A percentile compares a stretch with the other conserved stretches of the same genome.
Conservation (phyloP, 2,797 vertebrate genomes). For the Pagetopsis macropterus region DNA sequence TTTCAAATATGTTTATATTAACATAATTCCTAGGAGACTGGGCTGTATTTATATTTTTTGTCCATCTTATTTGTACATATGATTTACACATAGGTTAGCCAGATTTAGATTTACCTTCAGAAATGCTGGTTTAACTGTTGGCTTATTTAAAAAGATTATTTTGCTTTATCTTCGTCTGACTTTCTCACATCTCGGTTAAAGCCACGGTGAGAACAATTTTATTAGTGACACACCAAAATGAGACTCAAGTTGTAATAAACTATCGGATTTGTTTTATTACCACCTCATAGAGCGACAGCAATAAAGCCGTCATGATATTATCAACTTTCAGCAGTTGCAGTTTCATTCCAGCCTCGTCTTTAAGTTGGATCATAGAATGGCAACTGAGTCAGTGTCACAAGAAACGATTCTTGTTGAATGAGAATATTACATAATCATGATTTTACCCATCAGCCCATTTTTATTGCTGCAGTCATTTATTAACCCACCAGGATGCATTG, state of each 20-base stretch:
- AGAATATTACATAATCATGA: constrained; percentile 57
- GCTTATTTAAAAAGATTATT: not conserved
- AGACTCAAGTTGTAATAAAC: not conserved
- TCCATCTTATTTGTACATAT: not conserved
- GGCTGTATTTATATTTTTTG: not conserved
- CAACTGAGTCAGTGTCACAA: constrained; percentile 24
- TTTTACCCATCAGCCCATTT: constrained; percentile 58
- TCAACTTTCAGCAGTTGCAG: constrained; percentile 11
- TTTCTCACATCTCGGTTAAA: not conserved
- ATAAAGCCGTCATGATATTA: constrained; percentile 2
- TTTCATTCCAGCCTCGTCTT: constrained; percentile 30
- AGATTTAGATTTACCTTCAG: not conserved
- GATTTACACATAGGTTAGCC: not conserved
- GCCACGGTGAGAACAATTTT: not conserved
- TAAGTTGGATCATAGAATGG: constrained; percentile 36
- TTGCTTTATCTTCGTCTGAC: not conserved
- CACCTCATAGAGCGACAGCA: constrained; percentile 2
- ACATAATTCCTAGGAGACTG: not conserved
- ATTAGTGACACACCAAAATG: constrained; percentile 3
- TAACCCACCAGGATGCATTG: constrained; percentile 51
- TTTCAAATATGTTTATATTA: constrained; percentile 3
- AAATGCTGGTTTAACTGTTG: not conserved
- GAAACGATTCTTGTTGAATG: constrained; percentile 39
- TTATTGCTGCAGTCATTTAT: constrained; percentile 64
- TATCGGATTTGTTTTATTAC: not conserved